These are phyloP conservation scores for Helobdella robusta DNA, from an alignment of 2,888 invertebrate genomes.

Conservation along the genomic window DNA sequence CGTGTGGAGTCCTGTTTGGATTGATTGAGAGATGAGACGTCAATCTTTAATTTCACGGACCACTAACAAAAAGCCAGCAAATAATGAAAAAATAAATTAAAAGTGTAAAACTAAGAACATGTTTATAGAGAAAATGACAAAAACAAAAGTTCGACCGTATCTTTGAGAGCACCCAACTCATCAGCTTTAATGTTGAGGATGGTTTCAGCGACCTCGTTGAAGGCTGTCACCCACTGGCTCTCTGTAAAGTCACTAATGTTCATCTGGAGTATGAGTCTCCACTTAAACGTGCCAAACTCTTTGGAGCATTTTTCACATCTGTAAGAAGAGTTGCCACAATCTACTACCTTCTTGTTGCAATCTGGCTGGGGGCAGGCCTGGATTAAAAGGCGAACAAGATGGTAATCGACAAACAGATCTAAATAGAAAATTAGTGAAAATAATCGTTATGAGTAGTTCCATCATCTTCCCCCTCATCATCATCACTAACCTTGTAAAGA, in stretches of 20 bases:
- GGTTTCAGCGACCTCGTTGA: constrained; percentile 56
- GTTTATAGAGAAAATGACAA: no score
- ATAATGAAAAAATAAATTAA: background rate
- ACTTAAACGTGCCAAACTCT: constrained; percentile 74
- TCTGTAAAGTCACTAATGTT: constrained; percentile 78
- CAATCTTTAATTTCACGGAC: no score
- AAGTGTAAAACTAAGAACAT: background rate
- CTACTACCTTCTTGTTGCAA: constrained; percentile 90
- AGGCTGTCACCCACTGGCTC: constrained; percentile 80
- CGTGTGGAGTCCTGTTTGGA: constrained; percentile 56
- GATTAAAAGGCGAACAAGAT: background rate
- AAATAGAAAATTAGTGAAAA: no score
- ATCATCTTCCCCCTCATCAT: no score
- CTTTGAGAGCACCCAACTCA: constrained; percentile 59
- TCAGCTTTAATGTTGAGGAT: constrained; percentile 42
- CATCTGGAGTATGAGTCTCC: constrained; percentile 70
- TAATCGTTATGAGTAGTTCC: no score
- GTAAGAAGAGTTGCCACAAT: constrained; percentile 74
- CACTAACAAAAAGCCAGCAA: background rate
- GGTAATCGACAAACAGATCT: background rate
- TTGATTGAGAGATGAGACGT: no score
- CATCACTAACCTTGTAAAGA: constrained; percentile 61
- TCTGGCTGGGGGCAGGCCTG: constrained; percentile 72
- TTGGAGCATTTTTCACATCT: constrained; percentile 88
- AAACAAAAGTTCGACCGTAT: constrained; percentile 41